Evolutionary conservation across 1,140 invertebrate species (phyloP).

Genomic region (Melipona quadrifasciata): DNA sequence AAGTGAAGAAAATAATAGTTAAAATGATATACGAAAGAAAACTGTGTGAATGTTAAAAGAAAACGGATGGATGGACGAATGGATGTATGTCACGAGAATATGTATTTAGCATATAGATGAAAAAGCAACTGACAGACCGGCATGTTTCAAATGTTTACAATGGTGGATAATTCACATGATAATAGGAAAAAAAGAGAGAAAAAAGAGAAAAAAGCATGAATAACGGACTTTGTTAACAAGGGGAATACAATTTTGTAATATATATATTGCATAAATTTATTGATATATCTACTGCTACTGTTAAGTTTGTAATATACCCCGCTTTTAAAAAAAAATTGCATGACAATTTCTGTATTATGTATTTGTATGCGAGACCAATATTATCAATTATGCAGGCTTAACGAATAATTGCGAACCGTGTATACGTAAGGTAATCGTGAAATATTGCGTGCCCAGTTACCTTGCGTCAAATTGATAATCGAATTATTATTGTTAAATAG

Average conservation of each 20-base stretch:
- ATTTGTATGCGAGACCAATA: constrained; percentile 59
- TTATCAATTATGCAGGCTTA: constrained; percentile 45
- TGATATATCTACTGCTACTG: constrained; percentile 57
- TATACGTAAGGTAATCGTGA: constrained; percentile 24
- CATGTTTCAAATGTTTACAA: constrained; percentile 56
- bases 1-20: constrained; percentile 25
- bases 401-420: constrained; percentile 33
- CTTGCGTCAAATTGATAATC: constrained; percentile 41
- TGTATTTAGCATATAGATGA: constrained; percentile 4
- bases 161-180: constrained; percentile 28
- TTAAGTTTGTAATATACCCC: constrained; percentile 65
- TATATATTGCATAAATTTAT: constrained; percentile 70
- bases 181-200: constrained; percentile 15
- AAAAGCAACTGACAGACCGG: constrained; percentile 26
- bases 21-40: constrained; percentile 27
- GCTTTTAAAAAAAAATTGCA: constrained; percentile 56
- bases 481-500: constrained; percentile 54
- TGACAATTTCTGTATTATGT: constrained; percentile 62
- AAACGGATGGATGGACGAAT: constrained; percentile 16
- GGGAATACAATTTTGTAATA: constrained; percentile 68
- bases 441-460: constrained; percentile 41
- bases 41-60: constrained; percentile 14
- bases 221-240: constrained; percentile 59
- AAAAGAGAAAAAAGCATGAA: neutral
- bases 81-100: constrained; percentile 49